A percentile compares a stretch with the other conserved stretches of the same genome.
Evolutionary conservation across 2,888 invertebrate genomes (phyloP).

Genomic region (Rambutsinella grinnellia): DNA sequence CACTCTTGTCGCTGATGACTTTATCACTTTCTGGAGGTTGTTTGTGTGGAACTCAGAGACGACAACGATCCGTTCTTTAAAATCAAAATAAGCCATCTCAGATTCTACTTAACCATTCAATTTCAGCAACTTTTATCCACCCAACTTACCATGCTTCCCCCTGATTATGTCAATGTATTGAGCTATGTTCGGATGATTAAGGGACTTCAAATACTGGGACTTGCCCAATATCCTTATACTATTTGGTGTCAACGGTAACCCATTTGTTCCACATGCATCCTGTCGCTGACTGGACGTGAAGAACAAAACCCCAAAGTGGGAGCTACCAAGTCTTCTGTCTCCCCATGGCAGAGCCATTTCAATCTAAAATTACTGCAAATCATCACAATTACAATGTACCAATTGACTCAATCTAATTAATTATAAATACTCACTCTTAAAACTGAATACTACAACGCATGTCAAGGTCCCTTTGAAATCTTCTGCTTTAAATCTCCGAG

Average conservation of each 20-base stretch:
- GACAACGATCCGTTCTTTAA: slow-evolving; percentile 83
- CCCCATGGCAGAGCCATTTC: slow-evolving; percentile 51
- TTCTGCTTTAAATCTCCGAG: too few relatives aligned
- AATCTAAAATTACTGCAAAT: neutral
- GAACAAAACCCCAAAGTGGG: slow-evolving; percentile 86
- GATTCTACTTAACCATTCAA: neutral
- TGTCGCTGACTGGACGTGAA: slow-evolving; percentile 91
- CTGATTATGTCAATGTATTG: slow-evolving; percentile 91
- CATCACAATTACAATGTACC: too few relatives aligned
- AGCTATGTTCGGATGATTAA: slow-evolving; percentile 86
- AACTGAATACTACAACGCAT: too few relatives aligned
- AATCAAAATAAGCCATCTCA: too few relatives aligned
- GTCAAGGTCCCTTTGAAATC: too few relatives aligned
- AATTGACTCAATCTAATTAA: too few relatives aligned
- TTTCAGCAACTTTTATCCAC: neutral
- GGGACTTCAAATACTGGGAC: slow-evolving; percentile 84
- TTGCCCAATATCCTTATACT: slow-evolving; percentile 93
- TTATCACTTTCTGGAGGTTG: slow-evolving; percentile 57
- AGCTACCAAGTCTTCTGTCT: slow-evolving; percentile 43
- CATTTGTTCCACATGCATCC: slow-evolving; percentile 95
- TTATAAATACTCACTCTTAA: too few relatives aligned
- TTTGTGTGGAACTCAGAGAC: slow-evolving; percentile 81
- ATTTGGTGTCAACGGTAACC: slow-evolving; percentile 95
- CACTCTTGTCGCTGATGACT: slow-evolving; percentile 22
- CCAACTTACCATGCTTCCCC: slow-evolving; percentile 91